Percentiles rank a stretch among this genome's conserved stretches.
These are phyloP conservation scores for Tipula helvola DNA, from an alignment of 2,888 invertebrate genomes.

Conservation along the genomic window DNA sequence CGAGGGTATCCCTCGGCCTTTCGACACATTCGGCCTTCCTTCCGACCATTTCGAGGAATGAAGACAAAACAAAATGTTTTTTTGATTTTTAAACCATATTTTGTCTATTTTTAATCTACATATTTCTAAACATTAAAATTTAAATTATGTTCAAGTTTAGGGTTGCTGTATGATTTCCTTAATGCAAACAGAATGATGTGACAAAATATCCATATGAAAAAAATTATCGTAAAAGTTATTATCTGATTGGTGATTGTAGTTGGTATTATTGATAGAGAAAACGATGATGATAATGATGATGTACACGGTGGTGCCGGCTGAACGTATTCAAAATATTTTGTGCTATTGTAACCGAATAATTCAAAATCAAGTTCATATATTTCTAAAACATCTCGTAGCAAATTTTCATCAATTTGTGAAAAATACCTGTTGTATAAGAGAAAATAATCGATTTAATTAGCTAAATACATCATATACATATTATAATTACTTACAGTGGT, in stretches of 20 bases:
- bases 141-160: no score
- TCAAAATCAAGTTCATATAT: conserved; percentile 56
- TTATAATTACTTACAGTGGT: conserved; percentile 41
- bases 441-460: neutral
- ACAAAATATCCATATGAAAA: neutral
- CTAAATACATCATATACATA: no score
- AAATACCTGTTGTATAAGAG: conserved; percentile 35
- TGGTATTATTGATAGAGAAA: neutral
- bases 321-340: conserved; percentile 41
- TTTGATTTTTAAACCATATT: no score
- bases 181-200: no score
- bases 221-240: neutral
- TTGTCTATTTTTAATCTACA: no score
- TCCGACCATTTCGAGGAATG: no score
- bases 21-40: no score
- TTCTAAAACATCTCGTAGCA: conserved; percentile 44
- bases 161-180: no score
- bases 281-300: no score
- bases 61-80: no score
- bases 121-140: no score
- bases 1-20: no score
- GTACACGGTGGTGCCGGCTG: conserved; percentile 27
- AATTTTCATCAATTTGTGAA: conserved; percentile 41
- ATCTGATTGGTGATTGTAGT: neutral
- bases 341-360: conserved; percentile 51